Percentiles rank a stretch among this genome's conserved stretches.
Conservation (phyloP, 2,888 invertebrate genomes). For the Plagodis dolabraria region DNA sequence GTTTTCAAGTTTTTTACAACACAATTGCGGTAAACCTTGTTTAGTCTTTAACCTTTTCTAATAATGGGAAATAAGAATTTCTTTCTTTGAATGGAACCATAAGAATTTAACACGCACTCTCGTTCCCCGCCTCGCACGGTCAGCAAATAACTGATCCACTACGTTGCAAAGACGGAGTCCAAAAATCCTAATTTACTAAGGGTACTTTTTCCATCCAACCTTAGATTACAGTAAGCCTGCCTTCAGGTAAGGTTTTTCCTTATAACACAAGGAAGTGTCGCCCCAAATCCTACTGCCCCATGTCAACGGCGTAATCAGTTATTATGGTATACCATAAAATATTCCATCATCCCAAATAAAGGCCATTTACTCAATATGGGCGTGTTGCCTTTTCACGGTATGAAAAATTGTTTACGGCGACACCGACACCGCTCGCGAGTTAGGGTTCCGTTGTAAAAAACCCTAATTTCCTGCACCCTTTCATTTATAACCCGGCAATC, state of each 20-base stretch:
- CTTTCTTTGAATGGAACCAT: neutral
- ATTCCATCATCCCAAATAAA: conserved; percentile 68
- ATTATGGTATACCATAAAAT: conserved; percentile 59
- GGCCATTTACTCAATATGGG: conserved; percentile 61
- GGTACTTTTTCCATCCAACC: conserved; percentile 6
- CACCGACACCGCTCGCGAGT: conserved; percentile 60
- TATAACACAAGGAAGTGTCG: conserved; percentile 32
- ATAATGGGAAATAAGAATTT: too few species aligned
- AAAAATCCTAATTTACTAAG: conserved; percentile 20
- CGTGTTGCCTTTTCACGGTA: conserved; percentile 66
- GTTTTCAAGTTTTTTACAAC: too few species aligned
- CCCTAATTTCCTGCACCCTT: conserved; percentile 84
- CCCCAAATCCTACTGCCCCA: conserved; percentile 39
- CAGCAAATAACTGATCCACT: conserved; percentile 2
- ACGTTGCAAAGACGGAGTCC: conserved; percentile 2
- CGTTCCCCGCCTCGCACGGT: neutral
- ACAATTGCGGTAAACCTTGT: too few species aligned
- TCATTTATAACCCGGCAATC: conserved; percentile 83
- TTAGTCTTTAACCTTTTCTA: too few species aligned
- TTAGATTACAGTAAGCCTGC: conserved; percentile 20
- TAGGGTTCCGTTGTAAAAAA: conserved; percentile 78
- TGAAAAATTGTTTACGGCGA: conserved; percentile 79
- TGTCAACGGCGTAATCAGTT: conserved; percentile 52
- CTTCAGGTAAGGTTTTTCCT: conserved; percentile 18
- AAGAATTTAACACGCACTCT: neutral